Conservation (phyloP, 1,140 invertebrate species). For the Tribolium castaneum region DNA sequence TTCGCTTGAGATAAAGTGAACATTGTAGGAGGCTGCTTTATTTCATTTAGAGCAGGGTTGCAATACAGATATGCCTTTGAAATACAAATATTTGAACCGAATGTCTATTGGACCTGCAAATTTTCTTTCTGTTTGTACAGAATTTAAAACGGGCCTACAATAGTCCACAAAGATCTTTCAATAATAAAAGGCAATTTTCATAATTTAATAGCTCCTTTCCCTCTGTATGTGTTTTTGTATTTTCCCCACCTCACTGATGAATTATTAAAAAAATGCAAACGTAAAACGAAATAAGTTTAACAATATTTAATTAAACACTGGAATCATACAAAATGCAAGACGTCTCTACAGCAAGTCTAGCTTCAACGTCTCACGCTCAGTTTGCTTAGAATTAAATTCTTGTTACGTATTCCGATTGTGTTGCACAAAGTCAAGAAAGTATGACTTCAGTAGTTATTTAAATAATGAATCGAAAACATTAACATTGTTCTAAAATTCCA, state of each 20-base stretch:
- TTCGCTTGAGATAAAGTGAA: constrained; percentile 36
- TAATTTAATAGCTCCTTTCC: background rate
- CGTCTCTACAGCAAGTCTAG: background rate
- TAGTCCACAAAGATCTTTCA: background rate
- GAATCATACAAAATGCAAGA: background rate
- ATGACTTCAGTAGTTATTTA: constrained; percentile 34
- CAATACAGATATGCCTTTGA: constrained; percentile 39
- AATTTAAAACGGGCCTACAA: background rate
- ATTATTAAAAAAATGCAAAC: background rate
- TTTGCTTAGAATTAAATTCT: constrained; percentile 35
- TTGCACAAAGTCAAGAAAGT: constrained; percentile 17
- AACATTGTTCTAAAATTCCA: background rate
- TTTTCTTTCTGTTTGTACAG: constrained; percentile 34
- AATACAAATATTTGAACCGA: constrained; percentile 38
- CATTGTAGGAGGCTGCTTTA: constrained; percentile 26
- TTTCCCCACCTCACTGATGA: no score
- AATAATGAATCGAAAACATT: constrained; percentile 5
- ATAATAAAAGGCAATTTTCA: background rate
- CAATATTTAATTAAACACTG: background rate
- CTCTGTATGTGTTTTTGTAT: background rate
- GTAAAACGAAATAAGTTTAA: background rate
- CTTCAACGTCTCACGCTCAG: constrained; percentile 19
- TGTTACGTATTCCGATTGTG: constrained; percentile 37
- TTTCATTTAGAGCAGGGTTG: constrained; percentile 26
- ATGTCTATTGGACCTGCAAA: constrained; percentile 31